Percentiles rank a stretch among this genome's conserved stretches.
Evolutionary conservation across 37 sponge, comb jelly and placozoan species (phyloP).

Genomic region (Mnemiopsis leidyi): DNA sequence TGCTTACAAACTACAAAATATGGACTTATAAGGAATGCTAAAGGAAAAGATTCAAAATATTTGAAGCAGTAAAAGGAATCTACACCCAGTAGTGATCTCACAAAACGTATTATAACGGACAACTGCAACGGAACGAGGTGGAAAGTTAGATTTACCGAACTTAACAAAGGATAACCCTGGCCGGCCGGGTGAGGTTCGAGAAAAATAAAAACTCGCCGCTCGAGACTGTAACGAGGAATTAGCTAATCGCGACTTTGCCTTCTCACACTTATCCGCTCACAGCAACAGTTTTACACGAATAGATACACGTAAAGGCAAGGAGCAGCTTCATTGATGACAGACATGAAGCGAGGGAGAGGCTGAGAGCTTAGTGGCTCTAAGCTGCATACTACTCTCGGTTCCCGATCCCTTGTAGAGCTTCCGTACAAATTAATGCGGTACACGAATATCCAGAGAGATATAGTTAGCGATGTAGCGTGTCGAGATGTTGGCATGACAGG

Average conservation of each 20-base stretch:
- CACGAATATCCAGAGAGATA: too few species aligned
- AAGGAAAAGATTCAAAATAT: not conserved
- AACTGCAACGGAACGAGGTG: not conserved
- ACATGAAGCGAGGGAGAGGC: not conserved
- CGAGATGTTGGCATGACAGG: too few species aligned
- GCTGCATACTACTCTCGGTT: not conserved
- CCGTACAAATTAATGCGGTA: not conserved
- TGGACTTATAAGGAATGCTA: not conserved
- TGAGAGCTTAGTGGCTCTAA: not conserved
- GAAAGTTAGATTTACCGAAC: not conserved
- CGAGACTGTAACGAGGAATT: too few species aligned
- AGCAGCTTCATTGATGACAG: not conserved
- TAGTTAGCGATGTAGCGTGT: too few species aligned
- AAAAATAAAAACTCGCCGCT: too few species aligned
- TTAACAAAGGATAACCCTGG: too few species aligned
- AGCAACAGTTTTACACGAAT: not conserved
- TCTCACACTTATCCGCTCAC: too few species aligned
- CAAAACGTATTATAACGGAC: not conserved
- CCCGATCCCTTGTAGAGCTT: not conserved
- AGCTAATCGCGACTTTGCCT: too few species aligned
- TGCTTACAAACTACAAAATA: not conserved
- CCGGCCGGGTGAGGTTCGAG: too few species aligned
- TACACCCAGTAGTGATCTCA: too few species aligned
- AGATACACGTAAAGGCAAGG: not conserved
- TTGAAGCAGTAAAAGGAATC: not conserved